A percentile compares a stretch with the other conserved stretches of the same genome.
Evolutionary conservation across 2,797 vertebrate genomes (phyloP).

Genomic region (Halcyon chelicuti): DNA sequence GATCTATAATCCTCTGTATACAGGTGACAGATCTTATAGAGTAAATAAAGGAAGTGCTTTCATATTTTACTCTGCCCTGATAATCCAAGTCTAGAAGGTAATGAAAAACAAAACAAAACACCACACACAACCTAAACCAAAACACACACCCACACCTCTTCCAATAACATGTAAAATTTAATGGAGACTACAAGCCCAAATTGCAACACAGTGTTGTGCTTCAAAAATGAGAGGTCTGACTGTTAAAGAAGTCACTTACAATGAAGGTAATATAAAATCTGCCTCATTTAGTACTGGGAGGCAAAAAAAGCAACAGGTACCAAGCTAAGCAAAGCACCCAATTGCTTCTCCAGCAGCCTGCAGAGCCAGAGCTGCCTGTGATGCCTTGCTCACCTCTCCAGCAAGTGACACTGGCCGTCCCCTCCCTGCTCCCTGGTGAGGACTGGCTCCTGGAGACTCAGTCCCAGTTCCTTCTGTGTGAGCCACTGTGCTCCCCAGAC

Average conservation of each 20-base stretch:
- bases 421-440: neutral
- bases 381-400: neutral
- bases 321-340: neutral
- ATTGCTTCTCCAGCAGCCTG: neutral
- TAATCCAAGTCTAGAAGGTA: neutral
- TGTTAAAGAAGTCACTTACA: neutral
- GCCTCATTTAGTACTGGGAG: neutral
- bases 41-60: neutral
- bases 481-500: neutral
- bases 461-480: neutral
- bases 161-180: neutral
- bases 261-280: neutral
- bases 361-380: fast-evolving
- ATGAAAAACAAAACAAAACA: neutral
- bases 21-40: neutral
- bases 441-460: neutral
- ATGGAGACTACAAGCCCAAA: neutral
- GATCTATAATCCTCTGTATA: neutral
- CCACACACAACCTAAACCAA: neutral
- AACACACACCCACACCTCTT: neutral
- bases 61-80: neutral
- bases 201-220: neutral
- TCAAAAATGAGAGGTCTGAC: neutral
- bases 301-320: neutral
- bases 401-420: neutral